phyloP scores from a whole-genome alignment of 2,113 vertebrate genomes.

The Orycteropus afer region DNA sequence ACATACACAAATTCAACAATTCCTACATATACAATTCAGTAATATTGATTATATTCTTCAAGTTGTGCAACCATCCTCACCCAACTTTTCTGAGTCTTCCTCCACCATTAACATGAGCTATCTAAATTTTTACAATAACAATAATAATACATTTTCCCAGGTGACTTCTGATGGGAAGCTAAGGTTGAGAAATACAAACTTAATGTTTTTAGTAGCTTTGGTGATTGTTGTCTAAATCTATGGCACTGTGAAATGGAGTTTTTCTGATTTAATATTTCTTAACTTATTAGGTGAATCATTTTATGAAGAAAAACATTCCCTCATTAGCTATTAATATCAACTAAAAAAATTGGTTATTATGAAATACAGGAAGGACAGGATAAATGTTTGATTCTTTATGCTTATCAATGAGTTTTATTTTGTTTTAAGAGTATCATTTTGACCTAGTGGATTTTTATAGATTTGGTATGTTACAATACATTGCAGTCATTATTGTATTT shows the following conservation, averaged over 20 bases:
- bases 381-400: neutral
- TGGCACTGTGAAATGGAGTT: neutral
- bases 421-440: constrained; percentile 2
- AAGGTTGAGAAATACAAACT: neutral
- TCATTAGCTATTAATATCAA: neutral
- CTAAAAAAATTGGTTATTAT: neutral
- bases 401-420: neutral
- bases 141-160: neutral
- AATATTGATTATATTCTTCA: neutral
- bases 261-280: neutral
- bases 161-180: neutral
- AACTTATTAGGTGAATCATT: constrained; percentile 13
- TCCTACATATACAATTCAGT: neutral
- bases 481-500: neutral
- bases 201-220: neutral
- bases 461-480: neutral
- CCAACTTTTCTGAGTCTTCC: neutral
- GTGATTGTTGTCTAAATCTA: neutral
- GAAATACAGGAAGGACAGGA: neutral
- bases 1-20: neutral
- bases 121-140: neutral
- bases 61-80: neutral
- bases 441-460: neutral
- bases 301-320: neutral
- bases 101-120: neutral